Percentiles rank a stretch among this genome's conserved stretches.
Conservation (phyloP, 2,888 invertebrate species). For the Furcula furcula region DNA sequence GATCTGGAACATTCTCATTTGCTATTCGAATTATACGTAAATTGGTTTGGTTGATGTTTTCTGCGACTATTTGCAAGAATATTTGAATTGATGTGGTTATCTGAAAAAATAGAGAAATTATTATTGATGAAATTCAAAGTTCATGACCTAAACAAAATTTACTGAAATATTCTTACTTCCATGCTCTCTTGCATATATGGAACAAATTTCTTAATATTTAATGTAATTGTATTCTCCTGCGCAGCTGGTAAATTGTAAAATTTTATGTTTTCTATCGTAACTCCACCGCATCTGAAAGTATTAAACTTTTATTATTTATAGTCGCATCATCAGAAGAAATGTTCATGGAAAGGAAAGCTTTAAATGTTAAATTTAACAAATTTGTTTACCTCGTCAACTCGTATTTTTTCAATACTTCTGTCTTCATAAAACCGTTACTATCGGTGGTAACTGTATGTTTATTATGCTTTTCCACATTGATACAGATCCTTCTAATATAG, state of each 20-base stretch:
- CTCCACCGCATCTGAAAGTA: conserved; percentile 43
- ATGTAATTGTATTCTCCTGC: conserved; percentile 8
- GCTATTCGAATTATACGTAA: conserved; percentile 26
- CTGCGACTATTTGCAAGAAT: conserved; percentile 34
- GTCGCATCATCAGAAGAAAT: too few species aligned
- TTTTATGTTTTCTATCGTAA: conserved; percentile 28
- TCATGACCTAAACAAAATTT: too few species aligned
- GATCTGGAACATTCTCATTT: conserved; percentile 3
- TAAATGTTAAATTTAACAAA: too few species aligned
- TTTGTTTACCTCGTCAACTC: conserved; percentile 25
- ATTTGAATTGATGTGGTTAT: conserved; percentile 22
- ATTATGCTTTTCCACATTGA: conserved; percentile 26
- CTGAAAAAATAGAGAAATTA: conserved; percentile 11
- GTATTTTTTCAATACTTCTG: conserved; percentile 12
- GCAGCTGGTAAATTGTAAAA: conserved; percentile 20
- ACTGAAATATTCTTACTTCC: conserved; percentile 18
- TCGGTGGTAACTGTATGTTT: conserved; percentile 1
- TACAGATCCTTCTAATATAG: conserved; percentile 26
- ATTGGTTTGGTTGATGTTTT: conserved; percentile 28
- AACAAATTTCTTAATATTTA: conserved; percentile 24
- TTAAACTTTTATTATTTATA: too few species aligned
- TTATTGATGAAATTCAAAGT: neutral
- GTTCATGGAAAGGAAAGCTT: too few species aligned
- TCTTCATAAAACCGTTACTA: conserved; percentile 15
- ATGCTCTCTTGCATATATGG: conserved; percentile 14